Evolutionary conservation across 1,140 invertebrate genomes (phyloP), one percentile per base, ranked within the genome.

Genomic region (Cotesia glomerata): DNA sequence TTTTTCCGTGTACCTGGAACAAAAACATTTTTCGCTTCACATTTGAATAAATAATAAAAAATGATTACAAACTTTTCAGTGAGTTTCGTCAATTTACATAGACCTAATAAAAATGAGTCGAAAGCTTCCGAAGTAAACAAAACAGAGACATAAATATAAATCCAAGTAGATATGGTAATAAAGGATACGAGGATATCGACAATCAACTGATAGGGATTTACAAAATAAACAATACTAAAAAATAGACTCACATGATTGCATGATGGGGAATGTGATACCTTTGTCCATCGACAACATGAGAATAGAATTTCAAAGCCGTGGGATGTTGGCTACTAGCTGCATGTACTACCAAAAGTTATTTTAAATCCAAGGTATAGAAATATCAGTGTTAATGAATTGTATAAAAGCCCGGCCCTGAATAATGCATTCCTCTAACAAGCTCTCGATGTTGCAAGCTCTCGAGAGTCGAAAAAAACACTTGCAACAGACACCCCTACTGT

Each of bases 351-450:
- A 65, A 39, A 65, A 66, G 26, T 64, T 32, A 66, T 72, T 72
- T 65, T 34, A 52, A 66, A 72, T 59, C 70, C 62, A 66, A 72
- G 62, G 52, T 56, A 14, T 14, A 36, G 52, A 36, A 52, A 64
- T 72, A 72, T 72, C 63, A 36, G 14, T 52, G 16, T 39, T 72
- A 72, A 72, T 72, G 70, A 72, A 72, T 72, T 18, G 70, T 51
- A 72, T 66, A 72, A 72, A 59, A 45, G 39, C 70, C 14, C 34
- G 45, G 70, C 36, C 16, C 63, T 72, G 70, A 72, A 72, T 72
- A 72, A 72, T 72, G 62, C 70, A 72, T 66, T 35, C 51, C 36
- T 11, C 45, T 72, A 66, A 72, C 70, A 72, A 66, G 63, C 62
- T 67, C 49, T 67, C 49, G 51, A 39, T 26, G 26, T 26, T 26